Conservation (phyloP, 1,140 invertebrate species). For the Anoplolepis gracilipes region DNA sequence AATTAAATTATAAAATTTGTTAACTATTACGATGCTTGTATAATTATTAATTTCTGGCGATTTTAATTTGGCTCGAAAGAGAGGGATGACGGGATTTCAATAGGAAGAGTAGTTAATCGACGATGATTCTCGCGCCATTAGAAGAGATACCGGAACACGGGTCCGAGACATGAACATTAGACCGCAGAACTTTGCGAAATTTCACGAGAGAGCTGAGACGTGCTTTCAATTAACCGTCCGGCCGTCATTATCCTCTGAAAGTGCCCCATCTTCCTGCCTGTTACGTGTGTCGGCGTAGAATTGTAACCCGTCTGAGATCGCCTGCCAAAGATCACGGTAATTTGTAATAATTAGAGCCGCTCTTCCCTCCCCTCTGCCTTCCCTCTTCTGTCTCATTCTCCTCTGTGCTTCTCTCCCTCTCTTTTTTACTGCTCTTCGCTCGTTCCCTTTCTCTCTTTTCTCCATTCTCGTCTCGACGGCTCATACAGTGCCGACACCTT, state of each 20-base stretch:
- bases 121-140: conserved; percentile 36
- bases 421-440: not conserved
- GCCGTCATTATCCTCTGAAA: conserved; percentile 54
- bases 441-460: conserved; percentile 6
- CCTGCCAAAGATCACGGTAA: conserved; percentile 57
- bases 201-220: conserved; percentile 8
- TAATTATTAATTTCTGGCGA: not conserved
- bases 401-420: not conserved
- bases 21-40: no score
- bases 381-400: not conserved
- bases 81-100: not conserved
- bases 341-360: conserved; percentile 68
- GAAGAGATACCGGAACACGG: conserved; percentile 13
- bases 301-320: conserved; percentile 50
- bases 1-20: not conserved
- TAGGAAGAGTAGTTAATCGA: conserved; percentile 23
- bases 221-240: conserved; percentile 55
- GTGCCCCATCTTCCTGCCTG: conserved; percentile 47
- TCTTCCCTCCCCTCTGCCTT: not conserved
- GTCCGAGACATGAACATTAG: conserved; percentile 7
- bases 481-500: conserved; percentile 55
- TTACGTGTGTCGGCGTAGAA: conserved; percentile 44
- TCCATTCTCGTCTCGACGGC: conserved; percentile 23
- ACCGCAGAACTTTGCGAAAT: conserved; percentile 27
- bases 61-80: not conserved